These are phyloP conservation scores for Orius insidiosus DNA, from an alignment of 1,140 invertebrate genomes.

Conservation along the genomic window DNA sequence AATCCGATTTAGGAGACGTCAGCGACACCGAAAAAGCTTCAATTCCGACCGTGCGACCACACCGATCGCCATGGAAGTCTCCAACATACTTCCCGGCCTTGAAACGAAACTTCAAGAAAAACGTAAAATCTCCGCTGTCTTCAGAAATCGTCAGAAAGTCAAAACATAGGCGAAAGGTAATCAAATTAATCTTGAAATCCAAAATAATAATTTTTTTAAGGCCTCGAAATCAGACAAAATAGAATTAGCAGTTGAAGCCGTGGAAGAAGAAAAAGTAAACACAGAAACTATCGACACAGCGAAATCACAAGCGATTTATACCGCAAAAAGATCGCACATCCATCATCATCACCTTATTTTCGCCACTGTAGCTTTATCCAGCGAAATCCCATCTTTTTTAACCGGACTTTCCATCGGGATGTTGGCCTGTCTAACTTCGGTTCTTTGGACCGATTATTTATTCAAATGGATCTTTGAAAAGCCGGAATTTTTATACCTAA, in stretches of 20 bases:
- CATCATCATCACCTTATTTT: background rate
- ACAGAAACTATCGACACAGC: background rate
- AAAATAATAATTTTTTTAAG: background rate
- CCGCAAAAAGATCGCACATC: no score
- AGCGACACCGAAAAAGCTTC: background rate
- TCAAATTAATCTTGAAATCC: background rate
- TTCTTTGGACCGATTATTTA: background rate
- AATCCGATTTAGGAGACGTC: slow-evolving; percentile 3
- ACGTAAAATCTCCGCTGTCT: slow-evolving; percentile 1
- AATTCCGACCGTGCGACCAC: no score
- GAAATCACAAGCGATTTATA: no score
- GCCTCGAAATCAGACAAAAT: background rate
- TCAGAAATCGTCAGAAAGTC: background rate
- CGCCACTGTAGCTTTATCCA: background rate
- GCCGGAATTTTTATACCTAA: background rate
- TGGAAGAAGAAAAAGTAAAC: slow-evolving; percentile 4
- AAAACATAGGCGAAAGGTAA: background rate
- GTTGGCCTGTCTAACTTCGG: no score
- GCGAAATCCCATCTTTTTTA: no score
- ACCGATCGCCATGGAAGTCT: background rate
- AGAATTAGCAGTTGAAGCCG: slow-evolving; percentile 10
- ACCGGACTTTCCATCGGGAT: no score
- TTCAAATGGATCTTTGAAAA: background rate
- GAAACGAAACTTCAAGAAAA: background rate
- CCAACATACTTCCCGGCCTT: background rate